A percentile compares a stretch with the other conserved stretches of the same genome.
Evolutionary conservation across 2,113 vertebrate species (phyloP).

Genomic region (Shinisaurus crocodilurus): DNA sequence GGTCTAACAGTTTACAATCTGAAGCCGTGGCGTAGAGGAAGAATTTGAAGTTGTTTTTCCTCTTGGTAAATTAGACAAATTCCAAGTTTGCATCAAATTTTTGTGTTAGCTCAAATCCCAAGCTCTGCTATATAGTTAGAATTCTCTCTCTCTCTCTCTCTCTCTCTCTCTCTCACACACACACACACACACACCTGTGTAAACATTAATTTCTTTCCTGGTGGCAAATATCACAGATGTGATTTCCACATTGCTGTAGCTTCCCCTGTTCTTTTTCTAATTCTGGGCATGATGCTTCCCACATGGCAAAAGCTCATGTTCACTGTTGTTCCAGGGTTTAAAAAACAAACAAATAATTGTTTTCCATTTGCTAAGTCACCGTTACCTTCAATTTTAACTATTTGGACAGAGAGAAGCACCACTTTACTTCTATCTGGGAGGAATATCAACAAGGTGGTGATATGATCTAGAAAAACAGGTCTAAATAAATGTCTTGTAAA

Average conservation of each 20-base stretch:
- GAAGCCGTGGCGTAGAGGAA: background rate
- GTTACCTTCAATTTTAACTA: conserved; percentile 60
- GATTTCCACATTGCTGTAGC: conserved; percentile 1
- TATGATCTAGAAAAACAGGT: conserved; percentile 32
- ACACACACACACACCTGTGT: no score
- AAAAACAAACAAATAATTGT: conserved; percentile 17
- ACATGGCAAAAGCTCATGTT: conserved; percentile 23
- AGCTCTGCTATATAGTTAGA: background rate
- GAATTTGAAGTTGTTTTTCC: background rate
- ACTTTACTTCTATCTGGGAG: conserved; percentile 4
- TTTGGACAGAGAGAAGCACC: conserved; percentile 25
- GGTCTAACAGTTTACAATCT: background rate
- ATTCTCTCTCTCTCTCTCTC: no score
- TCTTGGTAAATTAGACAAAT: background rate
- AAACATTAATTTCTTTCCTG: no score
- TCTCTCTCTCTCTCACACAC: no score
- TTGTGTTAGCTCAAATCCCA: background rate
- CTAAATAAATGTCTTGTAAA: conserved; percentile 23
- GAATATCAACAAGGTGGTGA: conserved; percentile 16
- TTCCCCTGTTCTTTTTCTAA: background rate
- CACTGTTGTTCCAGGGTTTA: conserved; percentile 4
- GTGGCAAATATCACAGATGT: no score
- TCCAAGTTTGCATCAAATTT: background rate
- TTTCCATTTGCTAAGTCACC: conserved; percentile 53
- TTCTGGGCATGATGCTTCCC: background rate